Evolutionary conservation across 2,113 vertebrate genomes (phyloP).

Genomic region (Corythornis vintsioides): DNA sequence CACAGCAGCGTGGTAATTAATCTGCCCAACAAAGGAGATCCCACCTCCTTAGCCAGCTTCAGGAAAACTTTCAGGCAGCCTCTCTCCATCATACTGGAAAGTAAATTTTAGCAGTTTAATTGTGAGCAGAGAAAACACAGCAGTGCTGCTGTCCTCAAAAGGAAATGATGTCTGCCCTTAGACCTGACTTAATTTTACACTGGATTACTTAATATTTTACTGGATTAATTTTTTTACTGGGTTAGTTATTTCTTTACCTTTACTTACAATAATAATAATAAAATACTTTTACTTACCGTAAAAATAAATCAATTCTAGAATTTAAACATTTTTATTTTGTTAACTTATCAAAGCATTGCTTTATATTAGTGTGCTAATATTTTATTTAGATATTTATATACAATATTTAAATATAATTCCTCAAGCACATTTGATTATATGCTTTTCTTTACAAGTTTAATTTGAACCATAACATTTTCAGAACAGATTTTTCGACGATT

Average conservation of each 20-base stretch:
- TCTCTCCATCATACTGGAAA: background rate
- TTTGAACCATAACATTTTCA: background rate
- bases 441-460: background rate
- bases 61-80: background rate
- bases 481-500: background rate
- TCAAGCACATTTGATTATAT: no score
- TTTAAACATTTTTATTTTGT: background rate
- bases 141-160: background rate
- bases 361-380: rapidly evolving
- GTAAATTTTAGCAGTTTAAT: background rate
- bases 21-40: background rate
- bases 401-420: background rate
- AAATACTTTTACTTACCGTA: background rate
- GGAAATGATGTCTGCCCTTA: background rate
- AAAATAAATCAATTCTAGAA: background rate
- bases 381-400: no score
- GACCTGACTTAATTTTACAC: background rate
- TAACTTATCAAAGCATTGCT: background rate
- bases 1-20: background rate
- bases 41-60: background rate
- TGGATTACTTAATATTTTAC: background rate
- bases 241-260: background rate
- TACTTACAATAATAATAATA: background rate
- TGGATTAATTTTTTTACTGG: background rate
- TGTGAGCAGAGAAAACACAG: background rate